Conservation (phyloP, 2,797 vertebrate genomes). For the Smutsia gigantea region DNA sequence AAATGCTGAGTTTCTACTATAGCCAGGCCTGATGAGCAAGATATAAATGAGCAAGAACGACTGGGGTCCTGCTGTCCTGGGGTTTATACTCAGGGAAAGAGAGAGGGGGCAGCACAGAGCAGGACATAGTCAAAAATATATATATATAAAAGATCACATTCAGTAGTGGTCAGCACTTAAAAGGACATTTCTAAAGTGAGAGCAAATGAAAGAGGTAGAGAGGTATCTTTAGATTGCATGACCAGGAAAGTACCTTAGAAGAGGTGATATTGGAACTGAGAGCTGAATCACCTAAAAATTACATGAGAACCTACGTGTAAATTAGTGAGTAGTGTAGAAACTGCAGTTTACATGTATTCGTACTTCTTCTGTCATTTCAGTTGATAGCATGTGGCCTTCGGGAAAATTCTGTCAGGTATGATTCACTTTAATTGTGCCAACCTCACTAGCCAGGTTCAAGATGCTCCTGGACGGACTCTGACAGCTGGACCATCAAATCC, state of each 20-base stretch:
- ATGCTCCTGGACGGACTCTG: background rate
- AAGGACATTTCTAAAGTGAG: background rate
- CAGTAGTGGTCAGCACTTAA: background rate
- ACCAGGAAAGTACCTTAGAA: background rate
- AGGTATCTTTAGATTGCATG: background rate
- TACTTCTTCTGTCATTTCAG: background rate
- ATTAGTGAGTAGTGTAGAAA: background rate
- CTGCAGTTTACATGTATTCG: background rate
- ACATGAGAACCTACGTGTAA: background rate
- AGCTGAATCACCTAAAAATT: background rate
- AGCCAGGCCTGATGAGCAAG: background rate
- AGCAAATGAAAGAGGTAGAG: background rate
- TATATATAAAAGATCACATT: background rate
- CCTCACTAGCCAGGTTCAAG: background rate
- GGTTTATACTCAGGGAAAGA: background rate
- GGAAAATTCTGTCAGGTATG: background rate
- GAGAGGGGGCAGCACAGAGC: background rate
- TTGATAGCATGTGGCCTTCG: background rate
- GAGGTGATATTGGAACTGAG: background rate
- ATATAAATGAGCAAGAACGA: background rate
- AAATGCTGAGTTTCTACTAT: background rate
- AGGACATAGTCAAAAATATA: background rate
- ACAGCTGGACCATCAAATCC: background rate
- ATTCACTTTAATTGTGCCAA: background rate
- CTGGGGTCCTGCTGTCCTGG: background rate